Conservation (phyloP, 2,113 vertebrate genomes). For the Hymenochirus boettgeri region DNA sequence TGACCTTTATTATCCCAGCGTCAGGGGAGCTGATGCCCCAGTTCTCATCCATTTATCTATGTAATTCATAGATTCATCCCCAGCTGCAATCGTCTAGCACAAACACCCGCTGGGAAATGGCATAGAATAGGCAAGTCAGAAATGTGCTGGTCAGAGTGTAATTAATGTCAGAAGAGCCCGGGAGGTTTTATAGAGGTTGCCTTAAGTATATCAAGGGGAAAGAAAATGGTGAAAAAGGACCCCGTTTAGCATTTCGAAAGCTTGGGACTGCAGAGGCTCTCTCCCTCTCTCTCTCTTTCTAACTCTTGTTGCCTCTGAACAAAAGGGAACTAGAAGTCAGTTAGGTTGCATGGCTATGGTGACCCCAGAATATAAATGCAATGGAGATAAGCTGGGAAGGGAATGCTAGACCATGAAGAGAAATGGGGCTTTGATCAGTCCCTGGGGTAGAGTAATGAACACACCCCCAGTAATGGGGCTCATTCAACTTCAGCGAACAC, state of each 20-base stretch:
- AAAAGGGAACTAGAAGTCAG: conserved; percentile 80
- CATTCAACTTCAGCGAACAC: conserved; percentile 84
- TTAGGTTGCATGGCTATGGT: conserved; percentile 79
- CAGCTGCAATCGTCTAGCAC: conserved; percentile 88
- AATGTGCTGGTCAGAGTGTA: conserved; percentile 86
- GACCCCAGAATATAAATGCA: conserved; percentile 86
- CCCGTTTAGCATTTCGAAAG: conserved; percentile 91
- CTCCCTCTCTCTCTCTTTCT: too few species aligned
- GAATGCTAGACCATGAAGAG: conserved; percentile 79
- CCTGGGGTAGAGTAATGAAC: conserved; percentile 76
- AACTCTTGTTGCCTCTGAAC: conserved; percentile 78
- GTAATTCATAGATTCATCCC: conserved; percentile 69
- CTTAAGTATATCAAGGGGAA: conserved; percentile 86
- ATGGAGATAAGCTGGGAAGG: conserved; percentile 88
- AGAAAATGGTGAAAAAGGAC: conserved; percentile 97
- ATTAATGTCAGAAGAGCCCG: conserved; percentile 89
- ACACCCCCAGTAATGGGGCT: conserved; percentile 75
- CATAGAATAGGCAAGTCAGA: conserved; percentile 81
- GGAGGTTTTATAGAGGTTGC: conserved; percentile 86
- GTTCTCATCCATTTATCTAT: conserved; percentile 42
- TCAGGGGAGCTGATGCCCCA: background rate
- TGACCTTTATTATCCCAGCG: background rate
- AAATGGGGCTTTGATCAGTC: conserved; percentile 86
- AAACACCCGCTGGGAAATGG: conserved; percentile 84
- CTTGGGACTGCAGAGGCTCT: conserved; percentile 78